These are phyloP conservation scores for Drosophila lowei DNA, from an alignment of 1,140 invertebrate genomes.

Conservation along the genomic window DNA sequence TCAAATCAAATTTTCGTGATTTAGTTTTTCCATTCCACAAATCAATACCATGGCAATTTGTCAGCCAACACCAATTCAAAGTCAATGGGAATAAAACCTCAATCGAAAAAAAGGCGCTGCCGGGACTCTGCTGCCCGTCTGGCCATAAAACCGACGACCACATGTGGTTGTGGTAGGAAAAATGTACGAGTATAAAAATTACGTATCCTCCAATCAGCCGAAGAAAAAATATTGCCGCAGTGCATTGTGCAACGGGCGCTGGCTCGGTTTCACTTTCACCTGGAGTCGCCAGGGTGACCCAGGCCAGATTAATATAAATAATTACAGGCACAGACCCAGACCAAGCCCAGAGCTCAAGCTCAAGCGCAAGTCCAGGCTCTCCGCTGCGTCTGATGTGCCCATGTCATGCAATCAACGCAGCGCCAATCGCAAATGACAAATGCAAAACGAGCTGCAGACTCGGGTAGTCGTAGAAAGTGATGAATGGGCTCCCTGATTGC, in stretches of 20 bases:
- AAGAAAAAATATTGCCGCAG: conserved; percentile 68
- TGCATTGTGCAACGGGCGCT: conserved; percentile 71
- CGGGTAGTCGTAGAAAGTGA: conserved; percentile 55
- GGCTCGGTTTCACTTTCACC: conserved; percentile 62
- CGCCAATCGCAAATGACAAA: conserved; percentile 58
- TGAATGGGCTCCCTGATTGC: conserved; percentile 53
- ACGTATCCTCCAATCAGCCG: conserved; percentile 34
- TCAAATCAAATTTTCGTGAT: conserved; percentile 7
- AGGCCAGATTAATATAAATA: conserved; percentile 77
- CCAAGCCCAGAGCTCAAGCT: conserved; percentile 12
- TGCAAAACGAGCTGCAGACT: conserved; percentile 67
- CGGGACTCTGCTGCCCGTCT: conserved; percentile 39
- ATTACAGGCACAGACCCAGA: conserved; percentile 51
- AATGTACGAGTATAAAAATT: conserved; percentile 41
- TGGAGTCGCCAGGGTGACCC: conserved; percentile 55
- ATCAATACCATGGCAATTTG: conserved; percentile 49
- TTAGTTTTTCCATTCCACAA: conserved; percentile 3
- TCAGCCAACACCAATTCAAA: conserved; percentile 40
- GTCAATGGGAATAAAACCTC: conserved; percentile 24
- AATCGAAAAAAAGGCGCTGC: conserved; percentile 46
- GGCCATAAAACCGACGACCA: conserved; percentile 37
- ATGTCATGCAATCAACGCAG: conserved; percentile 73
- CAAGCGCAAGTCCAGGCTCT: conserved; percentile 8
- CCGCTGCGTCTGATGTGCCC: conserved; percentile 58
- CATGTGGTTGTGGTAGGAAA: conserved; percentile 57